phyloP scores from a whole-genome alignment of 2,888 invertebrate species.

The Platycheirus rosarum region DNA sequence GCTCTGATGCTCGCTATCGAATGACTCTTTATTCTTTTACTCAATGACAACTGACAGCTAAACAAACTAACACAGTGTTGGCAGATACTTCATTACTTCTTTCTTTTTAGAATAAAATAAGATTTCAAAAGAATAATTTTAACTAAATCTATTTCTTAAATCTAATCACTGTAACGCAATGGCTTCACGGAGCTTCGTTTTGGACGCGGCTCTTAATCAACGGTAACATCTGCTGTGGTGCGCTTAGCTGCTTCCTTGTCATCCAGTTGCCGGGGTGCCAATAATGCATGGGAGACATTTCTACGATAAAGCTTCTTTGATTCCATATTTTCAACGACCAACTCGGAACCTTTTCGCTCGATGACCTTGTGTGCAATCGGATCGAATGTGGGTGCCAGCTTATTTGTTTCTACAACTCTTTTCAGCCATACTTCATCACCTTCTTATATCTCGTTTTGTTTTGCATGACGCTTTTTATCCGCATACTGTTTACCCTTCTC shows the following conservation, averaged over 20 bases:
- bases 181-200: constrained; percentile 4
- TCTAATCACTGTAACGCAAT: constrained; percentile 2
- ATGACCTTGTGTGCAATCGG: constrained; percentile 25
- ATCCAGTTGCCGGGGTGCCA: constrained; percentile 4
- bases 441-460: constrained; percentile 26
- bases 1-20: background rate
- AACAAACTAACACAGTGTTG: background rate
- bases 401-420: constrained; percentile 29
- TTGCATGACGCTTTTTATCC: constrained; percentile 43
- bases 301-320: background rate
- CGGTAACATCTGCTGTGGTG: background rate
- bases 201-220: constrained; percentile 1
- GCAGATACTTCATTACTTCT: background rate
- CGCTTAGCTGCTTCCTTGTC: constrained; percentile 6
- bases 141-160: background rate
- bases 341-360: constrained; percentile 28
- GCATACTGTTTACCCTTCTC: constrained; percentile 39
- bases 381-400: constrained; percentile 26
- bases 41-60: background rate
- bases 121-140: background rate
- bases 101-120: background rate
- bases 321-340: constrained; percentile 20
- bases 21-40: background rate
- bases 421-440: constrained; percentile 45
- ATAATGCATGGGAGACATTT: constrained; percentile 4